Percentiles rank a stretch among this genome's conserved stretches.
Conservation (phyloP, 2,888 invertebrate genomes). For the Hypercompe scribonia region DNA sequence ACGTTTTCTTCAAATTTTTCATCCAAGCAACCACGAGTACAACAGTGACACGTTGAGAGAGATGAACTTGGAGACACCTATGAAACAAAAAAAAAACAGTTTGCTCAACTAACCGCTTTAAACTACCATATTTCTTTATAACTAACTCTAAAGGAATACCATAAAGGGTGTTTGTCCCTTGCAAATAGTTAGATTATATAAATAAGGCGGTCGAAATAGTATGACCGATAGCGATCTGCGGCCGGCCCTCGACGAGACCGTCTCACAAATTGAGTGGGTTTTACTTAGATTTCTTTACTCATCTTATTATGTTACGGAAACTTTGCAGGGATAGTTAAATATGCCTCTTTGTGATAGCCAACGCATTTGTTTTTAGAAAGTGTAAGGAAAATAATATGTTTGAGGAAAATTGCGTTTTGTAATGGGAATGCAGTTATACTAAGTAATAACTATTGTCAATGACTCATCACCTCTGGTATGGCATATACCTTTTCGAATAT, state of each 20-base stretch:
- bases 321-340: conserved; percentile 54
- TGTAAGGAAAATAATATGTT: conserved; percentile 2
- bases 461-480: background rate
- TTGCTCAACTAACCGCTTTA: conserved; percentile 28
- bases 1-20: no score
- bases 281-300: conserved; percentile 77
- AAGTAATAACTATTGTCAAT: background rate
- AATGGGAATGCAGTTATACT: background rate
- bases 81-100: conserved; percentile 11
- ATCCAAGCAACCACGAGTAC: no score
- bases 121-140: conserved; percentile 35
- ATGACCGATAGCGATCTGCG: conserved; percentile 80
- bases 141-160: conserved; percentile 38
- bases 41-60: no score
- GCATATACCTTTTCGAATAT: background rate
- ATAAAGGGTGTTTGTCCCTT: conserved; percentile 81
- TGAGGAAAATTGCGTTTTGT: conserved; percentile 5
- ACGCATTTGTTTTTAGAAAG: conserved; percentile 9
- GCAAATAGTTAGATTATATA: conserved; percentile 86
- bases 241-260: conserved; percentile 55
- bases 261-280: conserved; percentile 78
- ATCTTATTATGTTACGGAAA: conserved; percentile 67
- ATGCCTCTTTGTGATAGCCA: conserved; percentile 28
- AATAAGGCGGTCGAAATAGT: conserved; percentile 82
- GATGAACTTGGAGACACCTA: no score